Conservation (phyloP, 1,140 invertebrate genomes). For the Octopus bimaculoides region DNA sequence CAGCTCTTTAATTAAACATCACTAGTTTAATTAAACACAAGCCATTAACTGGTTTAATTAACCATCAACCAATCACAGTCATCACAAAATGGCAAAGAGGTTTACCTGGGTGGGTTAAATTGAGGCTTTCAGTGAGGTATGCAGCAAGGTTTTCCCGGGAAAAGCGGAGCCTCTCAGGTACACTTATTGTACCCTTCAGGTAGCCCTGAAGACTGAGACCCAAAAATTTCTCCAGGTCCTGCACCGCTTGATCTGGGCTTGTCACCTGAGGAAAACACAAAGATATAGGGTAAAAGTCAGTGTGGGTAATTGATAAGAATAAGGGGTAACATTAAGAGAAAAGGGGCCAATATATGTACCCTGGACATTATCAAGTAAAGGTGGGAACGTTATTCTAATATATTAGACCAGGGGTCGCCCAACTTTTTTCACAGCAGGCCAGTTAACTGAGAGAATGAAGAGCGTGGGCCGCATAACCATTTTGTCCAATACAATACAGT, state of each 20-base stretch:
- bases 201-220: conserved; percentile 38
- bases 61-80: background rate
- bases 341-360: no score
- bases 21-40: no score
- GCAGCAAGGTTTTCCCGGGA: conserved; percentile 33
- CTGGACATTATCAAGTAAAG: no score
- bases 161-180: conserved; percentile 36
- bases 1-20: no score
- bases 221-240: conserved; percentile 47
- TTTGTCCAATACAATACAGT: no score
- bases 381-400: no score
- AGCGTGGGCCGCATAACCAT: no score
- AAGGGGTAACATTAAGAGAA: no score
- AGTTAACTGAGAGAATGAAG: no score
- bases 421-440: no score
- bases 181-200: conserved; percentile 43
- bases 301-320: background rate
- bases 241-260: conserved; percentile 41
- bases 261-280: conserved; percentile 29
- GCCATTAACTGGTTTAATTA: no score
- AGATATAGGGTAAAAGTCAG: background rate
- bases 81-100: background rate
- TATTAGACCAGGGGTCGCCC: no score
- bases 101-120: conserved; percentile 30
- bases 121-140: conserved; percentile 37